These are phyloP conservation scores for Zophobas morio DNA, from an alignment of 1,140 invertebrate species.

Conservation along the genomic window DNA sequence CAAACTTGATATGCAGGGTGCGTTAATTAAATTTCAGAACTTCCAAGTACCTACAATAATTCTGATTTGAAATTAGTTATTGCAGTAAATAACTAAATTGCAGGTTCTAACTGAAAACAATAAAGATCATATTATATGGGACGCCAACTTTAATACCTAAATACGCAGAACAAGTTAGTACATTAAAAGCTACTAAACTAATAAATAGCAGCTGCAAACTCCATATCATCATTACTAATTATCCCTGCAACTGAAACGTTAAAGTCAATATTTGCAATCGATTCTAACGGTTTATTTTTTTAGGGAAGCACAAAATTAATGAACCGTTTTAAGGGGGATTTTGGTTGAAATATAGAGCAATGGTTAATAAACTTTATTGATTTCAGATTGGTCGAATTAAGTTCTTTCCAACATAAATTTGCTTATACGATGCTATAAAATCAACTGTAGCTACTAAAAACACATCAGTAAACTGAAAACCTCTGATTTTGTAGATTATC, in stretches of 20 bases:
- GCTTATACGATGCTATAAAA: slow-evolving; percentile 14
- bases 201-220: background rate
- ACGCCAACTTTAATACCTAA: background rate
- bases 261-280: slow-evolving; percentile 23
- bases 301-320: slow-evolving; percentile 19
- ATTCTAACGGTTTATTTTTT: slow-evolving; percentile 37
- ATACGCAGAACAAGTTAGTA: background rate
- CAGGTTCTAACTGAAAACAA: slow-evolving; percentile 10
- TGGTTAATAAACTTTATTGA: slow-evolving; percentile 34
- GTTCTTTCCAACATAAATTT: slow-evolving; percentile 24
- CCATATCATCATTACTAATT: slow-evolving; percentile 36
- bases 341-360: background rate
- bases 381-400: slow-evolving; percentile 24
- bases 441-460: background rate
- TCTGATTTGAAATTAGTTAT: slow-evolving; percentile 46
- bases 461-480: slow-evolving; percentile 18
- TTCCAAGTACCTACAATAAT: slow-evolving; percentile 34
- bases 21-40: slow-evolving; percentile 45
- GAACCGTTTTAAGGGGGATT: slow-evolving; percentile 31
- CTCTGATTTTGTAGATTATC: slow-evolving; percentile 5
- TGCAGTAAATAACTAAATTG: slow-evolving; percentile 41
- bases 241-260: slow-evolving; percentile 25
- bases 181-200: slow-evolving; percentile 13
- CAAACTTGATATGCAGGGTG: slow-evolving; percentile 32
- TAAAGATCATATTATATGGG: background rate